A percentile compares a stretch with the other conserved stretches of the same genome.
phyloP scores from a whole-genome alignment of 1,140 invertebrate genomes.

The Caerostris extrusa region DNA sequence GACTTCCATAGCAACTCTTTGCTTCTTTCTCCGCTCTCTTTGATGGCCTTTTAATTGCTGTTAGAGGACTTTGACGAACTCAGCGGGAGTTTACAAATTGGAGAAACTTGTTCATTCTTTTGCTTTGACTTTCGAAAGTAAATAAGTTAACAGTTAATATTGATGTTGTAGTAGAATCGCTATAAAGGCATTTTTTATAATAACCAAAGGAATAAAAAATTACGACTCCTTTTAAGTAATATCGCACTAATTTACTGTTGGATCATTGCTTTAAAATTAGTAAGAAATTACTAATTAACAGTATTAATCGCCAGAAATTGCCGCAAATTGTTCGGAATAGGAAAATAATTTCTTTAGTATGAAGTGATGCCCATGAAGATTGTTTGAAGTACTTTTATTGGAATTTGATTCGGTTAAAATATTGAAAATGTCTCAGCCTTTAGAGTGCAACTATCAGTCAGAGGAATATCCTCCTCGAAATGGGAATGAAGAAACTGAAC shows the following conservation, averaged over 20 bases:
- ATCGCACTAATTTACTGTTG: not conserved
- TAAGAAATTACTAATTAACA: too few relatives aligned
- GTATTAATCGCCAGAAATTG: not conserved
- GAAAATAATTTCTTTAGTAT: not conserved
- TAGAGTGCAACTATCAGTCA: slow-evolving; percentile 25
- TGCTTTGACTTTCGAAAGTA: not conserved
- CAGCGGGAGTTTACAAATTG: not conserved
- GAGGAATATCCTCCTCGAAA: slow-evolving; percentile 31
- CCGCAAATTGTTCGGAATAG: not conserved
- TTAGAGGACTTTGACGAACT: not conserved
- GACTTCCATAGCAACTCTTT: slow-evolving; percentile 1
- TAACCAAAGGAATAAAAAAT: not conserved
- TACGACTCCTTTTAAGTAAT: not conserved
- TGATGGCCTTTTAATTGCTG: slow-evolving; percentile 40
- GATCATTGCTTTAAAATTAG: not conserved
- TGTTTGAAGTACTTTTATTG: not conserved
- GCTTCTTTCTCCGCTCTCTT: not conserved
- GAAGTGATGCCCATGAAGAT: not conserved
- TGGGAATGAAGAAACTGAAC: not conserved
- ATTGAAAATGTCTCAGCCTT: slow-evolving; percentile 41
- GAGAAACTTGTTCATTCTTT: not conserved
- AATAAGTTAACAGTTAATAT: not conserved
- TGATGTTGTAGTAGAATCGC: not conserved
- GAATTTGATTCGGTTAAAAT: not conserved
- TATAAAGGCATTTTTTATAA: not conserved